A percentile compares a stretch with the other conserved stretches of the same genome.
These are phyloP conservation scores for Pungitius pungitius DNA, from an alignment of 2,113 vertebrate species.

Conservation along the genomic window DNA sequence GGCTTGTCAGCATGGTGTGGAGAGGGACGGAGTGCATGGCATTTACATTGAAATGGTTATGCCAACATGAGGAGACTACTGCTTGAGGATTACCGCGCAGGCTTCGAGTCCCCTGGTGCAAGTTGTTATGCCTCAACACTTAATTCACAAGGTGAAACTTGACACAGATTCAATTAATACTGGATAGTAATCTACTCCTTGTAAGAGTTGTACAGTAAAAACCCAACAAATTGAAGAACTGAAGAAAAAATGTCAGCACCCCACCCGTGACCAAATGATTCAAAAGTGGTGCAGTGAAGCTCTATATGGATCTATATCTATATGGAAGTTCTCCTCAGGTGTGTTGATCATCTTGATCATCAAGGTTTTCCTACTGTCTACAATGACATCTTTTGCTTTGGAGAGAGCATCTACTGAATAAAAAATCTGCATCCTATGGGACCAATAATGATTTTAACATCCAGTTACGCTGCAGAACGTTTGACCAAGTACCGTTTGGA, in stretches of 20 bases:
- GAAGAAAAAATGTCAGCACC: background rate
- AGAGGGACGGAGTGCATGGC: background rate
- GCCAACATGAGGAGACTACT: conserved; percentile 33
- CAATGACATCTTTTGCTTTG: background rate
- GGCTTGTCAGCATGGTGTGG: conserved; percentile 23
- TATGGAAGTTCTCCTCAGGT: background rate
- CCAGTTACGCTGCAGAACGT: background rate
- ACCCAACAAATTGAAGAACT: background rate
- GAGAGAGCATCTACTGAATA: background rate
- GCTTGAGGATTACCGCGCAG: conserved; percentile 31
- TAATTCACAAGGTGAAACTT: conserved; percentile 30
- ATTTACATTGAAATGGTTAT: conserved; percentile 45
- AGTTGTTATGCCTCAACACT: conserved; percentile 25
- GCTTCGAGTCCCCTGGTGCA: conserved; percentile 44
- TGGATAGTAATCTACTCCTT: background rate
- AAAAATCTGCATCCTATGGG: background rate
- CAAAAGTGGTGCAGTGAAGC: background rate
- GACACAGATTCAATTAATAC: conserved; percentile 24
- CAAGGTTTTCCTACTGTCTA: background rate
- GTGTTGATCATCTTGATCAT: background rate
- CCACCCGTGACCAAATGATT: background rate
- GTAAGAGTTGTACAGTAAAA: background rate
- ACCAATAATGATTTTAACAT: background rate
- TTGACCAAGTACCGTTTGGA: background rate
- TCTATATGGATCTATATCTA: too few species aligned